Evolutionary conservation across 2,797 vertebrate genomes (phyloP).

Genomic region (Sternarchorhynchus goeldii): DNA sequence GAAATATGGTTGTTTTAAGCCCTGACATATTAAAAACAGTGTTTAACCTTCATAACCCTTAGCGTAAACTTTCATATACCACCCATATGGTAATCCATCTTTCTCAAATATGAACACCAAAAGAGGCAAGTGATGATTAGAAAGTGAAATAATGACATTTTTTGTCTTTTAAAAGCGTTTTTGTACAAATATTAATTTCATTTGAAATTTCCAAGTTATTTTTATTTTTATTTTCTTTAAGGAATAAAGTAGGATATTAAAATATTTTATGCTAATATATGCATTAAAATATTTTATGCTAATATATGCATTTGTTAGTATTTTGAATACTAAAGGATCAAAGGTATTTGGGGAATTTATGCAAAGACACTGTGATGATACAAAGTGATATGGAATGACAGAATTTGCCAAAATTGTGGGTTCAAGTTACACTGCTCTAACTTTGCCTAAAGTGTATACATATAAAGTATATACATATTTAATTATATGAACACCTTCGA

Average conservation of each 20-base stretch:
- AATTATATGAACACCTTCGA: constrained; percentile 36
- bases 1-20: not conserved
- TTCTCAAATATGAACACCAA: not conserved
- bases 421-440: constrained; percentile 28
- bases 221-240: not conserved
- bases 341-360: constrained; percentile 36
- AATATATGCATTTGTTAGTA: constrained; percentile 2
- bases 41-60: not conserved
- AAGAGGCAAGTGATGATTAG: too few relatives aligned
- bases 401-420: constrained; percentile 43
- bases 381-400: constrained; percentile 5
- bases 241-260: not conserved
- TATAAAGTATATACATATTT: constrained; percentile 36
- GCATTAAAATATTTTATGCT: not conserved
- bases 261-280: not conserved
- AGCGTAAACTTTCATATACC: not conserved
- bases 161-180: not conserved
- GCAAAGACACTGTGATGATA: constrained; percentile 41
- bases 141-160: not conserved
- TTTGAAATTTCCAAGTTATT: not conserved
- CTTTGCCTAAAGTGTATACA: constrained; percentile 17
- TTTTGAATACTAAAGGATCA: constrained; percentile 23
- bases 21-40: not conserved
- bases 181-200: not conserved
- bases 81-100: not conserved